Base-by-base conservation (phyloP, 2,797 vertebrate genomes). In the Apodemus agrarius region DNA sequence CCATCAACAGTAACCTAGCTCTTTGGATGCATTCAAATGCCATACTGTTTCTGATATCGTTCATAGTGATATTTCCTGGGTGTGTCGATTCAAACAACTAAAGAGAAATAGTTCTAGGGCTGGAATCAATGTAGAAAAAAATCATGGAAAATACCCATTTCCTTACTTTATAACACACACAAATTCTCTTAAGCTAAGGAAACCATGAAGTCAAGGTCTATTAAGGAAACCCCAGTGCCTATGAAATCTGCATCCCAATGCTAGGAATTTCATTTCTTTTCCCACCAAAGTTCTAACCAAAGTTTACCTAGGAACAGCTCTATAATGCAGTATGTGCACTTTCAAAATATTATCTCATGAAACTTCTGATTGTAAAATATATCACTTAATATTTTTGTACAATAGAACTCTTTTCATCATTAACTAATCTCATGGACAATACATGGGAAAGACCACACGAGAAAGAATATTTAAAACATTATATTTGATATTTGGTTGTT, bases 211-310 rank as follows among this genome's bases (percentile, higher is more conserved):
- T 81, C 34, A 96, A 89, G 90, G 37, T 91, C 91, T 85, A 96
- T 52, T 93, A 96, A 97, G 94, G 84, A 96, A 98, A 85, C 34
- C 13, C 76, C 84, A 81, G 67, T 92, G 78, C 89, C 84, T 49
- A 52, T 92, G 93, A 95, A 92, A 85, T 96, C 90, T 82, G 34
- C 91, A 96, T 92, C 94, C 67, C 92, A 97, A 37, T n/a, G 91
- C 94, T 96, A 84, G 67, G 16, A n/a, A 92, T 86, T 67, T 19
- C 94, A 95, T 96, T 94, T 81, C 57, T 96, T 97, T 90, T 65
- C 88, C 82, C 97, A 97, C 97, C 94, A 95, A 96, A 96, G 80
- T 97, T 96, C 78, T 75, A 87, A 43, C 88, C 67, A 59, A 87
- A 74, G 14, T 40, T 96, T 96, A 61, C 75, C 85, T 90, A 34